These are phyloP conservation scores for Ooceraea biroi DNA, from an alignment of 1,140 invertebrate species.

Conservation along the genomic window DNA sequence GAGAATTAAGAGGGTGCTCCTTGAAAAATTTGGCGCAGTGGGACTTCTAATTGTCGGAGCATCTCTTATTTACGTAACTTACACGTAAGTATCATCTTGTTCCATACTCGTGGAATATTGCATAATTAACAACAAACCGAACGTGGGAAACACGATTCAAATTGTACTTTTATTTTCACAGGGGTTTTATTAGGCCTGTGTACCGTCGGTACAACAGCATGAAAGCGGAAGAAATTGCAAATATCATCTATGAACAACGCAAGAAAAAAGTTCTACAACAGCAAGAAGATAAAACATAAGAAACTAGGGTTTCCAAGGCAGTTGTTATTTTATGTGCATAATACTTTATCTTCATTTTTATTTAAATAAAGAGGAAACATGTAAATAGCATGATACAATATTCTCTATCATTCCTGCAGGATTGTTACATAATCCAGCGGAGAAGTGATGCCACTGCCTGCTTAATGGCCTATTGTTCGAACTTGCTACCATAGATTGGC, in stretches of 20 bases:
- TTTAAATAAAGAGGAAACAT: slow-evolving; percentile 38
- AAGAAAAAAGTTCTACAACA: neutral
- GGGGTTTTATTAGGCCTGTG: neutral
- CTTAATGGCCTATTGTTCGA: slow-evolving; percentile 84
- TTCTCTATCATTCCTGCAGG: slow-evolving; percentile 33
- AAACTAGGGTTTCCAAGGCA: neutral
- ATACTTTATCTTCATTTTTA: slow-evolving; percentile 6
- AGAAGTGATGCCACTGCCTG: slow-evolving; percentile 67
- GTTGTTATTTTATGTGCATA: slow-evolving; percentile 3
- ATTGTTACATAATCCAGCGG: slow-evolving; percentile 49
- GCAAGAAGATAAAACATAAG: neutral
- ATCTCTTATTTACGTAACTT: neutral
- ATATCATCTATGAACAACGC: slow-evolving; percentile 46
- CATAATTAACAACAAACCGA: neutral
- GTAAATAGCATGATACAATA: slow-evolving; percentile 42
- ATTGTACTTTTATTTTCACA: slow-evolving; percentile 6
- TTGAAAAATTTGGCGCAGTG: neutral
- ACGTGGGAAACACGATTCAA: neutral
- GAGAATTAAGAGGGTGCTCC: neutral
- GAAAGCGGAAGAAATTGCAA: neutral
- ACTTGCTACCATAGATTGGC: slow-evolving; percentile 92
- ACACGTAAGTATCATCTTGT: neutral
- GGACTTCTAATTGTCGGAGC: neutral
- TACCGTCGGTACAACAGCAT: fast-evolving
- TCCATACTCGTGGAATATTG: neutral